Conservation (phyloP, 2,797 vertebrate species). For the Lithobates sylvaticus region DNA sequence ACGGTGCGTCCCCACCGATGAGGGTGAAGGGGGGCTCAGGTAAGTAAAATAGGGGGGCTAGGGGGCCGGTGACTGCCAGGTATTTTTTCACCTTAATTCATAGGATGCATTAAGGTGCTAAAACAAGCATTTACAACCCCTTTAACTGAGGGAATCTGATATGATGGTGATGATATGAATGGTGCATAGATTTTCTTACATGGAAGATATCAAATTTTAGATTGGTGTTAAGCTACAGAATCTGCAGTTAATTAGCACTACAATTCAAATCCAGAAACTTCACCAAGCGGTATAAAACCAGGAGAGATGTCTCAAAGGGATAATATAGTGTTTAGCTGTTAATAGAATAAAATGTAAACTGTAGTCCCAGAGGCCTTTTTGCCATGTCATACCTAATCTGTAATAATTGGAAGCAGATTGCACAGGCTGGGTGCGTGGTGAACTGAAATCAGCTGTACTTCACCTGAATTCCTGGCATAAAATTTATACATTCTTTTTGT, state of each 20-base stretch:
- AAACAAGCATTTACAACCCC: no score
- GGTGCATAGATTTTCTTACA: neutral
- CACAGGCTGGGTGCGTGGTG: neutral
- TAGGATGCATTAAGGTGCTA: no score
- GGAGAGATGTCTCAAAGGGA: neutral
- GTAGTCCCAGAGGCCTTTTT: neutral
- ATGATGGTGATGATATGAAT: no score
- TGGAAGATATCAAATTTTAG: neutral
- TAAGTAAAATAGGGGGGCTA: no score
- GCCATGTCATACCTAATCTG: neutral
- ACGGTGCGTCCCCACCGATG: no score
- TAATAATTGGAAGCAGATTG: constrained; percentile 6
- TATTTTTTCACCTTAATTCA: no score
- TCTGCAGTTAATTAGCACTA: neutral
- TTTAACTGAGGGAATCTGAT: no score
- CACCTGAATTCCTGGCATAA: neutral
- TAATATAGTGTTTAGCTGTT: neutral
- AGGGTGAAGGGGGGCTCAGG: no score
- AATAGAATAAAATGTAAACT: neutral
- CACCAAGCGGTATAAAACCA: neutral
- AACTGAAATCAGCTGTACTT: neutral
- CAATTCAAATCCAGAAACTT: neutral
- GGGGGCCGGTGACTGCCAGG: no score
- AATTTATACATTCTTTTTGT: neutral
- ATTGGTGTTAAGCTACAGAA: neutral